phyloP scores from a whole-genome alignment of 2,888 invertebrate genomes.

The Microplitis deprimator region DNA sequence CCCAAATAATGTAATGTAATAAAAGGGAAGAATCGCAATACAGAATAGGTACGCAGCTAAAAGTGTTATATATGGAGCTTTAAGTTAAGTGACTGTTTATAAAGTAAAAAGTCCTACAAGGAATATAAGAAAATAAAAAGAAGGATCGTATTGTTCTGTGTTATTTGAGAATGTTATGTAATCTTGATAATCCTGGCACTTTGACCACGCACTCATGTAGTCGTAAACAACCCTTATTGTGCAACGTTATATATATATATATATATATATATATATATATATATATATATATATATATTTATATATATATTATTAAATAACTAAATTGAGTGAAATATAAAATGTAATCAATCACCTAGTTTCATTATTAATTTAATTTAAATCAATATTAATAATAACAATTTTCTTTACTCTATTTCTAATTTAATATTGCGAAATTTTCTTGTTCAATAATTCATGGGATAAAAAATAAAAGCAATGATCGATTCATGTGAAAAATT shows the following conservation, averaged over 20 bases:
- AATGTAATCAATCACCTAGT: neutral
- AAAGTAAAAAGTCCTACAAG: constrained; percentile 8
- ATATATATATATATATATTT: too few species aligned
- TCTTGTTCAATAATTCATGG: neutral
- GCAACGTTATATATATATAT: neutral
- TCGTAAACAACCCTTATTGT: constrained; percentile 30
- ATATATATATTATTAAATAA: neutral
- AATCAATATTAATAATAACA: neutral
- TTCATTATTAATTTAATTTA: neutral
- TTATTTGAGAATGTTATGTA: constrained; percentile 39
- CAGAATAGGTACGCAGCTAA: neutral
- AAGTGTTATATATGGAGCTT: neutral
- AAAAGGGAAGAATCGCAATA: neutral
- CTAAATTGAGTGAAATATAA: neutral
- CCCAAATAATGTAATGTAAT: neutral
- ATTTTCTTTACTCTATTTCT: neutral
- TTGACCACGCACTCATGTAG: constrained; percentile 29
- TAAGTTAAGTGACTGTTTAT: neutral
- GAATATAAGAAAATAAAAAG: constrained; percentile 14
- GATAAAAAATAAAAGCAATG: neutral
- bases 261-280: neutral
- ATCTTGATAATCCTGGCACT: constrained; percentile 36
- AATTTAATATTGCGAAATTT: neutral
- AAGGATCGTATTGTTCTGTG: constrained; percentile 26
- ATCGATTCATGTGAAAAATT: neutral